These are phyloP conservation scores for Dasypus novemcinctus DNA, from an alignment of 2,113 vertebrate species.

Conservation along the genomic window DNA sequence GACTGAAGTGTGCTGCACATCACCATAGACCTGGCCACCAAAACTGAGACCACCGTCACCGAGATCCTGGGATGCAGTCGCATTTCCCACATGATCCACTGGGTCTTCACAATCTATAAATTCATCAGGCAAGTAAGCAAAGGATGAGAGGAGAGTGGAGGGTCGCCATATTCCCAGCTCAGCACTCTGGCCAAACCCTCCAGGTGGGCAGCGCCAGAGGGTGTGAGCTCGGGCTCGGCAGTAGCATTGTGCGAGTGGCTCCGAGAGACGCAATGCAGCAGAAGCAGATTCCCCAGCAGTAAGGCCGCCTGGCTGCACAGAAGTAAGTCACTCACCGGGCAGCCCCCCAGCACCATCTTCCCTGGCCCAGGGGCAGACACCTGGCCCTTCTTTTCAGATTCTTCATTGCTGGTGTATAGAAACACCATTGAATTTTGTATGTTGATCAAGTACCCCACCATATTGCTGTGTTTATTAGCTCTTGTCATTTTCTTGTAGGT, in stretches of 20 bases:
- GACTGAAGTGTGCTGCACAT: too few species aligned
- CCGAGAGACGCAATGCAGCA: conserved; percentile 87
- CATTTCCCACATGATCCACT: too few species aligned
- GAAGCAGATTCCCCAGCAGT: conserved; percentile 87
- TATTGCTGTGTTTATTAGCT: too few species aligned
- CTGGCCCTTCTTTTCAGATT: background rate
- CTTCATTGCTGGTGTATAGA: too few species aligned
- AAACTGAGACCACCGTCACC: too few species aligned
- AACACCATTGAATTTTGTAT: too few species aligned
- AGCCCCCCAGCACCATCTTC: conserved; percentile 80
- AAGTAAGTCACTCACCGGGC: conserved; percentile 88
- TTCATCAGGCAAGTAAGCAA: conserved; percentile 85
- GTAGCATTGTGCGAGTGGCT: conserved; percentile 88
- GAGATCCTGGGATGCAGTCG: too few species aligned
- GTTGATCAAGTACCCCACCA: too few species aligned
- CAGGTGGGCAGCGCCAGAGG: conserved; percentile 57
- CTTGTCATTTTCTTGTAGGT: too few species aligned
- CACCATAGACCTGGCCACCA: too few species aligned
- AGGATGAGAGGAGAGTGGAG: conserved; percentile 90
- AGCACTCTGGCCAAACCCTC: conserved; percentile 51
- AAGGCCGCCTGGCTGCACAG: conserved; percentile 90
- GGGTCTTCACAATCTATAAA: too few species aligned
- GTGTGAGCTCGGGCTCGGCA: conserved; percentile 62
- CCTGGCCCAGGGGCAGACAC: background rate
- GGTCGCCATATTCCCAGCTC: conserved; percentile 85